Percentiles rank a stretch among this genome's conserved stretches.
phyloP scores from a whole-genome alignment of 2,113 vertebrate species.

The Chaetops frenatus region DNA sequence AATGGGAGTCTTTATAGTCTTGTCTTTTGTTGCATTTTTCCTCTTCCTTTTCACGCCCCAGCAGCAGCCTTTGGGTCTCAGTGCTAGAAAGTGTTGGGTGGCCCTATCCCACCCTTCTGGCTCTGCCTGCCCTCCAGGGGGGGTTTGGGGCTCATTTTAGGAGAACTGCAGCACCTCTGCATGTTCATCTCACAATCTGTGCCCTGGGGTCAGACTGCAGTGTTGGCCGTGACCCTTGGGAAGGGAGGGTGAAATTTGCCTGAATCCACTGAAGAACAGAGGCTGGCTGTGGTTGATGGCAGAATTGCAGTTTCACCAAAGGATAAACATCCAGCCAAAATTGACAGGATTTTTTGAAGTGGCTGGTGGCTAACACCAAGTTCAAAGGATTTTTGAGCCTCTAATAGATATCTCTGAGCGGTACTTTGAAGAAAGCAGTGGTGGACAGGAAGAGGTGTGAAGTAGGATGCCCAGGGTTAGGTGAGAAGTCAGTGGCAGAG shows the following conservation, averaged over 20 bases:
- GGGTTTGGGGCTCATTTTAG: background rate
- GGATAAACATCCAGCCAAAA: background rate
- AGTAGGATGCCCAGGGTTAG: background rate
- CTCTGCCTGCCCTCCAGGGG: background rate
- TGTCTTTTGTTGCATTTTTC: background rate
- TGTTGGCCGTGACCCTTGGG: background rate
- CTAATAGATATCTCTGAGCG: background rate
- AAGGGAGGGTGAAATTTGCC: background rate
- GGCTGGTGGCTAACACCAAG: background rate
- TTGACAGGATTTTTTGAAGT: background rate
- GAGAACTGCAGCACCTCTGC: background rate
- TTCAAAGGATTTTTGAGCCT: background rate
- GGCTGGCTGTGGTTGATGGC: background rate
- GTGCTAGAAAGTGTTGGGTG: background rate
- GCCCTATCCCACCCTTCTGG: accelerated
- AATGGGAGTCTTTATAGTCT: background rate
- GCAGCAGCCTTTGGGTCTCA: background rate
- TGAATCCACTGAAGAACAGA: background rate
- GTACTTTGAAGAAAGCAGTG: background rate
- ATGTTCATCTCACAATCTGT: background rate
- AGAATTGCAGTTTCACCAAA: background rate
- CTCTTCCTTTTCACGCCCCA: background rate
- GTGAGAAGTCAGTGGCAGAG: background rate
- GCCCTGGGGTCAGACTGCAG: background rate
- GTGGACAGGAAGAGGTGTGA: background rate